phyloP scores from a whole-genome alignment of 2,113 vertebrate species.

The Ginglymostoma cirratum region DNA sequence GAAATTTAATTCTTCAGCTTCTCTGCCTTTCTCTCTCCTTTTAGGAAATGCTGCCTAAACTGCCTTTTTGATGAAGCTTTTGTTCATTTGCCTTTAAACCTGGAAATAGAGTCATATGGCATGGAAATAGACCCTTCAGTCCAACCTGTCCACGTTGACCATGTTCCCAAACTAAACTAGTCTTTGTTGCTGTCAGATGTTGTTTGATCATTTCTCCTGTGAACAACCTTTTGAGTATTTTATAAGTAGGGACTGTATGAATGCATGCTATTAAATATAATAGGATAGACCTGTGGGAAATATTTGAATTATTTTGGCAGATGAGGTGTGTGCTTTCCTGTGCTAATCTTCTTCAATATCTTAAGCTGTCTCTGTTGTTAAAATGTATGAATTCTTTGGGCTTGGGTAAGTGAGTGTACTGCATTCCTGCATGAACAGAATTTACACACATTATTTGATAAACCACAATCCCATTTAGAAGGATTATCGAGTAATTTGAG shows the following conservation, averaged over 20 bases:
- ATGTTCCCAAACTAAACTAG: no score
- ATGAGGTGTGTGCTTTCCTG: background rate
- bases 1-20: background rate
- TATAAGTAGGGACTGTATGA: background rate
- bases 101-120: background rate
- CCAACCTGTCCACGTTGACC: no score
- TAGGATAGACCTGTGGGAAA: background rate
- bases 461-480: background rate
- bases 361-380: background rate
- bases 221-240: background rate
- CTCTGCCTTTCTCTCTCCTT: background rate
- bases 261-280: background rate
- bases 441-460: background rate
- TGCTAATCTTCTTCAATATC: background rate
- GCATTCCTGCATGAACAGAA: background rate
- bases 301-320: background rate
- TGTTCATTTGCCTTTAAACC: no score
- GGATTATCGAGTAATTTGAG: background rate
- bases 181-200: background rate
- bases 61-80: background rate
- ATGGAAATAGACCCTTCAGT: no score
- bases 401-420: background rate
- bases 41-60: background rate
- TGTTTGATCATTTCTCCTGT: background rate
- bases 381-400: background rate